Evolutionary conservation across 2,888 invertebrate genomes (phyloP), one percentile per base, ranked within the genome.

Genomic region (Bimastos eiseni): DNA sequence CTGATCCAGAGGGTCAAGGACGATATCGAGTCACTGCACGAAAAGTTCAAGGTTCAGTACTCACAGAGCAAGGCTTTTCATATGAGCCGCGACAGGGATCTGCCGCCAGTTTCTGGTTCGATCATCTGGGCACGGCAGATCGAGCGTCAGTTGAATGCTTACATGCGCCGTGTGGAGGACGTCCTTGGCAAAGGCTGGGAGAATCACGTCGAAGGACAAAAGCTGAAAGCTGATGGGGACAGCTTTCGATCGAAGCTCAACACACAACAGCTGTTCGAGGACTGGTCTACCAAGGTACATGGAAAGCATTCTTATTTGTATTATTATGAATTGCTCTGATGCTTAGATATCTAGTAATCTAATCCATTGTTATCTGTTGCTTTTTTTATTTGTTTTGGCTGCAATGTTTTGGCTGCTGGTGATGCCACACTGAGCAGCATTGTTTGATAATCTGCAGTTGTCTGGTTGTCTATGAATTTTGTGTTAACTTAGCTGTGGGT

Each of bases 161-260:
- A 99, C 95, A 96, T 99, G 95, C 97, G 98, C 94, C 96, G 99
- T 92, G 99, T 99, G 0, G 99, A 99, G 96, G 99, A 99, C 96
- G 99, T 99, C 37, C 96, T 99, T 89, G 99, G 98, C 96, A 98
- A 98, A 95, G 98, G 98, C 83, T 99, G 99, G 99, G 99, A 99
- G 95, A 98, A 98, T 93, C 99, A 99, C 95, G 98, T 99, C 89
- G 99, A 99, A 95, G 99, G 99, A 24, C 98, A 99, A 95, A 98
- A 98, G 94, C 93, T 95, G 91, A 99, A 99, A 95, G 98, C 97
- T 8, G 99, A 99, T 94, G 99, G 99, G 8, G 99, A 99, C 94
- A 99, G 98, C 95, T 99, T 99, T 95, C 97, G 98, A 33, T 96
- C 97, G 91, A 99, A 99, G 95, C 96, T 99, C 83, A 98, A 98